Evolutionary conservation across 2,113 vertebrate species (phyloP).

Genomic region (Trogon surrucura): DNA sequence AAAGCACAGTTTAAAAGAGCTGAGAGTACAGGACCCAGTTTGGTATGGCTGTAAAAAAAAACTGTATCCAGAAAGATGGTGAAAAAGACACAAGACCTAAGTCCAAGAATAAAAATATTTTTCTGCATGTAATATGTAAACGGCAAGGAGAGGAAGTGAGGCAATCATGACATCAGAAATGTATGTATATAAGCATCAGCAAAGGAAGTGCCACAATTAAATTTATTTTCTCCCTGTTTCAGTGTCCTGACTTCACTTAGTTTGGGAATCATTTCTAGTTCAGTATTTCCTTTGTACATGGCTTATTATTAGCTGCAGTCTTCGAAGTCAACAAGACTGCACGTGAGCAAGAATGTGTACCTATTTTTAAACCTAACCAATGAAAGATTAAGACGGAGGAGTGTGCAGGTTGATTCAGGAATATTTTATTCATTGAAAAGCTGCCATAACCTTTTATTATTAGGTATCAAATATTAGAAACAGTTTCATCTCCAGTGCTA

Average conservation of each 20-base stretch:
- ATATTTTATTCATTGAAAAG: conserved; percentile 21
- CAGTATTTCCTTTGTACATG: not conserved
- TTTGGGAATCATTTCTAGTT: not conserved
- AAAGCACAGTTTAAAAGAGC: not conserved
- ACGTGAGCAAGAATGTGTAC: not conserved
- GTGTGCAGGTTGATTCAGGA: not conserved
- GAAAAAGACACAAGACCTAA: not conserved
- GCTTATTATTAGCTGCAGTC: not conserved
- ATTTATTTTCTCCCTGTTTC: not conserved
- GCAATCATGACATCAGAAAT: not conserved
- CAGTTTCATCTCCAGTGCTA: not conserved
- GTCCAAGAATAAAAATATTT: not conserved
- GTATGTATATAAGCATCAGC: not conserved
- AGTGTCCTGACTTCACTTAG: not conserved
- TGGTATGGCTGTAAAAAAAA: not conserved
- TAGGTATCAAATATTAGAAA: conserved; percentile 1
- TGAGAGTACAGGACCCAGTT: not conserved
- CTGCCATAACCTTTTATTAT: not conserved
- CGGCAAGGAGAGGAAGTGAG: not conserved
- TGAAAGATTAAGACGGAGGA: not conserved
- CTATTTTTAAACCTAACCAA: not conserved
- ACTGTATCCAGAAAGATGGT: not conserved
- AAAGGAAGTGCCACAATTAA: not conserved
- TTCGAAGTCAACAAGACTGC: not conserved
- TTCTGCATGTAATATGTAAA: not conserved